Conservation (phyloP, 2,113 vertebrate species). For the Eclectus roratus region DNA sequence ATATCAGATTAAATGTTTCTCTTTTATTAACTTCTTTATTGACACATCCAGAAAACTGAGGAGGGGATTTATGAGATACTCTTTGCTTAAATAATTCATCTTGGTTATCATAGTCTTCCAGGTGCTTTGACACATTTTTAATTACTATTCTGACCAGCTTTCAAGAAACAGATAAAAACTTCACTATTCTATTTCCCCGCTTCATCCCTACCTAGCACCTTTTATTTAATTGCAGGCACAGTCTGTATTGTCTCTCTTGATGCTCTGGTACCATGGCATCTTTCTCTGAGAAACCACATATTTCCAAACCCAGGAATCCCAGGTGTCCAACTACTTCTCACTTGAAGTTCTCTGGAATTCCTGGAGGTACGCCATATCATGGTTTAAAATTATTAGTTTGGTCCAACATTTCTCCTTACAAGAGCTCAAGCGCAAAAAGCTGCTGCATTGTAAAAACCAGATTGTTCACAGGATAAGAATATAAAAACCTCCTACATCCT, state of each 20-base stretch:
- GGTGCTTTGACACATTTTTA: constrained; percentile 16
- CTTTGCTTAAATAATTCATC: constrained; percentile 7
- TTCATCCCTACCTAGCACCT: background rate
- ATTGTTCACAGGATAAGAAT: background rate
- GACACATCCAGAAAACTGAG: background rate
- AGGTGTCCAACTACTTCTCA: background rate
- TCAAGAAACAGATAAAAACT: background rate
- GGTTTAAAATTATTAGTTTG: background rate
- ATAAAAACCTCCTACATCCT: background rate
- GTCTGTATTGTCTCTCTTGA: background rate
- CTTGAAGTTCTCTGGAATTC: background rate
- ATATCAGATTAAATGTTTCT: constrained; percentile 19
- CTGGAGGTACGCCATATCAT: background rate
- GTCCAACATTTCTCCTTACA: background rate
- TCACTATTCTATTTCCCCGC: background rate
- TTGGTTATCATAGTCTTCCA: background rate
- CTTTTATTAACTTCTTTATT: constrained; percentile 41
- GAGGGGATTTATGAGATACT: constrained; percentile 6
- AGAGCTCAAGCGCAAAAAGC: background rate
- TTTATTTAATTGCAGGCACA: background rate
- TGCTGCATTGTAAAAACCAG: background rate
- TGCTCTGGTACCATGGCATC: background rate
- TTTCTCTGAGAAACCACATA: background rate
- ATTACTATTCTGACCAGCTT: background rate
- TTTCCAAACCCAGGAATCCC: background rate